Base-by-base conservation (phyloP, 2,113 vertebrate species). In the Notothenia coriiceps region DNA sequence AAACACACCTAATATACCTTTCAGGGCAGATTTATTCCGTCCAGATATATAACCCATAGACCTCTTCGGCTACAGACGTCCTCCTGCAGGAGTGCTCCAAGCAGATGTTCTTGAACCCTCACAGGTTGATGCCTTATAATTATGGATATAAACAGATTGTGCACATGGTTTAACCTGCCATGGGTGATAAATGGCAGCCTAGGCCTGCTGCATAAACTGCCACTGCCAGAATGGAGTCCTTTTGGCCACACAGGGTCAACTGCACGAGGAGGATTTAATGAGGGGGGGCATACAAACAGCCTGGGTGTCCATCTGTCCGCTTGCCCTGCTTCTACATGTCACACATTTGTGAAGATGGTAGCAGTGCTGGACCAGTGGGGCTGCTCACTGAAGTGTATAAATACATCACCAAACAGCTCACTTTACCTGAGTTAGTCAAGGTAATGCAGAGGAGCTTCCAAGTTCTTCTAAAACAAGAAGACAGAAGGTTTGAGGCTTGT, bases 91-190 rank as follows among this genome's bases (percentile, higher is more conserved):
- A 84, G 46, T 9, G 15, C 71, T 76, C 13, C 43, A 8, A 89
- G 80, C 91, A 93, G 93, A 91, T 93, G 89, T 77, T 90, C 66
- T 85, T 84, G 73, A 82, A 87, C 52, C 73, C 80, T 80, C 4
- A 25, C 86, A 71, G 61, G 57, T 84, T 74, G 85, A 85, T 71
- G 85, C 74, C 65, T 79, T 84, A 92, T 92, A 93, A 95, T 94
- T 94, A 93, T 83, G 82, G 86, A 83, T 86, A 87, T 89, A 92
- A 92, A 92, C 92, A 94, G 91, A 91, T 92, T 92, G 90, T 64
- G 84, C 87, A 85, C 87, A 85, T 83, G 87, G 91, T 90, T 90
- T 87, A 89, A 93, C 82, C 88, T 91, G 91, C 88, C 88, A 85
- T 25, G 70, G 44, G 80, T 93, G 94, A 95, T 94, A 83, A 92